phyloP scores from a whole-genome alignment of 2,888 invertebrate genomes.

The Andricus curvator region DNA sequence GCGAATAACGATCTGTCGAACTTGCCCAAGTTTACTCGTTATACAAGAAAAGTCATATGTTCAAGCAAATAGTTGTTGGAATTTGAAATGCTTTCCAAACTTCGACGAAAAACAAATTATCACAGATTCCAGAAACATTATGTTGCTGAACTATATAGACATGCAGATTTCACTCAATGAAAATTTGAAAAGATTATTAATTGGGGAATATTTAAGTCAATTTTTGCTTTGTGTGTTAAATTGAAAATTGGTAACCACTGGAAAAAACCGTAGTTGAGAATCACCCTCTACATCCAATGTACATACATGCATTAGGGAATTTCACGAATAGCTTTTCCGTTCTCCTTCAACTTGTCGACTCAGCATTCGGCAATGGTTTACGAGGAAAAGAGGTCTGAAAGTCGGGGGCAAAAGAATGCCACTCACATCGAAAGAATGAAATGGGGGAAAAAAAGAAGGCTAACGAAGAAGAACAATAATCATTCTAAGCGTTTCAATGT shows the following conservation, averaged over 20 bases:
- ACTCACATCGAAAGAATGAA: neutral
- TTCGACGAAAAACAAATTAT: neutral
- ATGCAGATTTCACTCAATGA: neutral
- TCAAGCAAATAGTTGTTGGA: neutral
- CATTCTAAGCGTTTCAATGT: neutral
- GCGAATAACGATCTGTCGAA: slow-evolving; percentile 53
- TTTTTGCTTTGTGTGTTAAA: neutral
- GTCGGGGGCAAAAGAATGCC: neutral
- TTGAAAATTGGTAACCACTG: neutral
- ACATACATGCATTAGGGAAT: slow-evolving; percentile 7
- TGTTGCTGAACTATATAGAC: neutral
- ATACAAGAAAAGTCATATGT: slow-evolving; percentile 17
- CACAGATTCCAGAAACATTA: neutral
- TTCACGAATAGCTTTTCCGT: slow-evolving; percentile 8
- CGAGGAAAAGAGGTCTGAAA: neutral
- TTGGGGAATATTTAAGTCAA: too few species aligned
- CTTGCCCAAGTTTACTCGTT: slow-evolving; percentile 56
- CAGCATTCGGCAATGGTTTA: slow-evolving; percentile 2
- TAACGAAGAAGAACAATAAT: neutral
- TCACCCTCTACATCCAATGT: neutral
- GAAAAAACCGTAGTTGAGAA: neutral
- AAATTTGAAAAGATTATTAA: neutral
- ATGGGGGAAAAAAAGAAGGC: neutral
- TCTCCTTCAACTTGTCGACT: slow-evolving; percentile 6
- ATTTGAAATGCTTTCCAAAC: neutral